Evolutionary conservation across 2,113 vertebrate genomes (phyloP).

Genomic region (Callocephalon fimbriatum): DNA sequence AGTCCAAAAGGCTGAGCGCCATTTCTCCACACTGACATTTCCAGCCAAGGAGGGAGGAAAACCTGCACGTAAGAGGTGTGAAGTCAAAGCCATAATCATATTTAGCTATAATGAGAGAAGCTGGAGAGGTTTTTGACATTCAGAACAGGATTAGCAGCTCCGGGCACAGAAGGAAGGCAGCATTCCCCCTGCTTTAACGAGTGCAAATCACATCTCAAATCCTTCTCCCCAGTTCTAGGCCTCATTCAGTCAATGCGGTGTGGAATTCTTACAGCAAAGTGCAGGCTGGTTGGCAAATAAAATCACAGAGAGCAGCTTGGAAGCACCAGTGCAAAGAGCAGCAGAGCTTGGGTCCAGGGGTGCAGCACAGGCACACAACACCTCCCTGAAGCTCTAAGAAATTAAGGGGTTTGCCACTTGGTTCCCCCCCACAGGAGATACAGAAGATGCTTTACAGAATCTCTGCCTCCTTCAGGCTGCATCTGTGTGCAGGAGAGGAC

Average conservation of each 20-base stretch:
- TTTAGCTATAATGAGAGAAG: not conserved
- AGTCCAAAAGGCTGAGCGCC: not conserved
- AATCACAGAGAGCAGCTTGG: not conserved
- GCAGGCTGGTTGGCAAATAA: not conserved
- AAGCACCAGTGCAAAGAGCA: not conserved
- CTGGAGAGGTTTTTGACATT: not conserved
- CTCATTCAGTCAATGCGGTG: rapidly evolving
- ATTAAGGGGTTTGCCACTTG: not conserved
- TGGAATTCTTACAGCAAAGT: not conserved
- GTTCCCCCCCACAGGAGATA: not conserved
- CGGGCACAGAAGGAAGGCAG: rapidly evolving
- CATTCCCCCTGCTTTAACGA: not conserved
- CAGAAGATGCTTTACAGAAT: not conserved
- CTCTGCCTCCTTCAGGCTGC: not conserved
- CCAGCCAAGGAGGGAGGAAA: not conserved
- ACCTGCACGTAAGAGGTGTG: not conserved
- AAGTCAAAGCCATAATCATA: not conserved
- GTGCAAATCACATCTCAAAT: not conserved
- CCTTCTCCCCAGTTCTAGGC: not conserved
- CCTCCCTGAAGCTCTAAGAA: not conserved
- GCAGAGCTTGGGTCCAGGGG: not conserved
- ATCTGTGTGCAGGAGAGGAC: not conserved
- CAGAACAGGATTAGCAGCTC: not conserved
- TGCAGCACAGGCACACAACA: rapidly evolving
- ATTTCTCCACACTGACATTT: not conserved